phyloP scores from a whole-genome alignment of 1,140 invertebrate species.

The Aphis craccivora region DNA sequence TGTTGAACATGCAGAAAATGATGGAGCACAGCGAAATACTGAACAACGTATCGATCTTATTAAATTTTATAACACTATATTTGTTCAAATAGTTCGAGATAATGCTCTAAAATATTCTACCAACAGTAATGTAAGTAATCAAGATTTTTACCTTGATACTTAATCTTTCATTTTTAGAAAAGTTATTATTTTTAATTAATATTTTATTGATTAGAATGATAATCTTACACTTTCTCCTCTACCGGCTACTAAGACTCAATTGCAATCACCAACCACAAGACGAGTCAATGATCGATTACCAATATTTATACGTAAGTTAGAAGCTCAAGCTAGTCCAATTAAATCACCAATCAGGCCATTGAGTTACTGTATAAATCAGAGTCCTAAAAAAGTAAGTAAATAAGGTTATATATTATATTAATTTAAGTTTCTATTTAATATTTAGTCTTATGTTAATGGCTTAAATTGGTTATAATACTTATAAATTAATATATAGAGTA shows the following conservation, averaged over 20 bases:
- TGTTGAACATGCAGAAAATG: background rate
- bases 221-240: conserved; percentile 79
- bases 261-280: conserved; percentile 72
- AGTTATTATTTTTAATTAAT: conserved; percentile 9
- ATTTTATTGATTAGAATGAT: conserved; percentile 64
- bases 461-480: no score
- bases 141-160: background rate
- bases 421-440: background rate
- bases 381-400: conserved; percentile 76
- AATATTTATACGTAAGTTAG: conserved; percentile 73
- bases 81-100: conserved; percentile 80
- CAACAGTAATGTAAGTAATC: conserved; percentile 63
- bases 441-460: no score
- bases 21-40: background rate
- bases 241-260: conserved; percentile 72
- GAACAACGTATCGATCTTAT: conserved; percentile 87
- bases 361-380: conserved; percentile 86
- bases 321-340: conserved; percentile 66
- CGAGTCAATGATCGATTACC: conserved; percentile 73
- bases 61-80: conserved; percentile 91
- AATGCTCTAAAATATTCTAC: conserved; percentile 80
- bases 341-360: conserved; percentile 71
- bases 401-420: background rate
- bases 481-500: no score
- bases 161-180: background rate